Evolutionary conservation across 2,113 vertebrate species (phyloP).

Genomic region (Cottus gobio): DNA sequence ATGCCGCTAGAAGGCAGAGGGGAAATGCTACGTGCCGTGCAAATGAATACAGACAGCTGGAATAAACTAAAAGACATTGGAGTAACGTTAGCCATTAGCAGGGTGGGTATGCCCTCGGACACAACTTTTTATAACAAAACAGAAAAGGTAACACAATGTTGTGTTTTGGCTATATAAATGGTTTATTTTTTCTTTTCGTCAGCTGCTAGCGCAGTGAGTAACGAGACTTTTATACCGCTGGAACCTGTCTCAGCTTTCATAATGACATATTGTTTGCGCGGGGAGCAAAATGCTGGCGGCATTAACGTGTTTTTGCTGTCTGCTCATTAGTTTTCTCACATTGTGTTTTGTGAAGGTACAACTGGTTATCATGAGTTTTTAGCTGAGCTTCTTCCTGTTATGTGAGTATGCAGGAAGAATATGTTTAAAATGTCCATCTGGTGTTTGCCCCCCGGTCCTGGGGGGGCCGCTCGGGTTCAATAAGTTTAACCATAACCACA

Average conservation of each 20-base stretch:
- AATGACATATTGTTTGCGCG: not conserved
- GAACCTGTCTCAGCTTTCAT: not conserved
- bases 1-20: not conserved
- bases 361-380: not conserved
- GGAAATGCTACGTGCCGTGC: not conserved
- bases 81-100: not conserved
- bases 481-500: not conserved
- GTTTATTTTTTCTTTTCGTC: not conserved
- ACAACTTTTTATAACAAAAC: not conserved
- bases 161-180: not conserved
- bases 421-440: not conserved
- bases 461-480: not conserved
- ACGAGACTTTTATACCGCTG: not conserved
- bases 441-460: not conserved
- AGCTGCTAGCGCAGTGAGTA: not conserved
- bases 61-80: not conserved
- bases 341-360: not conserved
- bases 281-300: not conserved
- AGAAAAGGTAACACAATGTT: not conserved
- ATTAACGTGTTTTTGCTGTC: not conserved
- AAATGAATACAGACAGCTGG: not conserved
- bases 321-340: not conserved
- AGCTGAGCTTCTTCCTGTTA: not conserved
- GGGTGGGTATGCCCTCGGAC: not conserved
- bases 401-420: not conserved